These are phyloP conservation scores for Malurus leucopterus DNA, from an alignment of 2,797 vertebrate genomes.

Conservation along the genomic window DNA sequence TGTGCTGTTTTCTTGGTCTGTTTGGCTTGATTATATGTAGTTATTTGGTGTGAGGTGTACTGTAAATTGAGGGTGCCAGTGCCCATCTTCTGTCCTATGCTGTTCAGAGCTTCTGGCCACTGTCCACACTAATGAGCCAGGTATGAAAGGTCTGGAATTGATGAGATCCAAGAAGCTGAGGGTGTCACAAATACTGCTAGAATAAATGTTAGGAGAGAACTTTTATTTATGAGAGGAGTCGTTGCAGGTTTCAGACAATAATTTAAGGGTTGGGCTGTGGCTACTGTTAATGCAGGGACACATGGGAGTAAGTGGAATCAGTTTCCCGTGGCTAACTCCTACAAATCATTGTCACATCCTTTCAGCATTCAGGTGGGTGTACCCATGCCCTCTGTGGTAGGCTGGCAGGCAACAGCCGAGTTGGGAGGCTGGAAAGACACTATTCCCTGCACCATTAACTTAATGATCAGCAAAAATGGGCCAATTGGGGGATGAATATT, in stretches of 20 bases:
- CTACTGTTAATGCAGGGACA: neutral
- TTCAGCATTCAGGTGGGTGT: neutral
- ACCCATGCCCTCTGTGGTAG: neutral
- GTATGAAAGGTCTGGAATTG: neutral
- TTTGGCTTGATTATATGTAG: neutral
- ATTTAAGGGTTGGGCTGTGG: neutral
- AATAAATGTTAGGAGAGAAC: neutral
- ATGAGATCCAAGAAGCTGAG: neutral
- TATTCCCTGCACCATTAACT: neutral
- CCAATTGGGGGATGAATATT: neutral
- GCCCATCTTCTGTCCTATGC: neutral
- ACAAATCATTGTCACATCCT: neutral
- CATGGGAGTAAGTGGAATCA: neutral
- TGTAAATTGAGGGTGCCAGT: neutral
- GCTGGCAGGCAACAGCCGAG: neutral
- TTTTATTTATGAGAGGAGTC: neutral
- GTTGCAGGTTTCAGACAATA: neutral
- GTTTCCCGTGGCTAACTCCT: neutral
- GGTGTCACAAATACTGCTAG: neutral
- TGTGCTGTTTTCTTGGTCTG: neutral
- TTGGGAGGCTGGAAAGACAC: neutral
- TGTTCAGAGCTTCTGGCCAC: neutral
- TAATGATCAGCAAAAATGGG: neutral
- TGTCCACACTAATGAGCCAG: neutral
- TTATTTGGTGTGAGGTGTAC: neutral